phyloP scores from a whole-genome alignment of 2,113 vertebrate genomes.

The Candoia aspera region DNA sequence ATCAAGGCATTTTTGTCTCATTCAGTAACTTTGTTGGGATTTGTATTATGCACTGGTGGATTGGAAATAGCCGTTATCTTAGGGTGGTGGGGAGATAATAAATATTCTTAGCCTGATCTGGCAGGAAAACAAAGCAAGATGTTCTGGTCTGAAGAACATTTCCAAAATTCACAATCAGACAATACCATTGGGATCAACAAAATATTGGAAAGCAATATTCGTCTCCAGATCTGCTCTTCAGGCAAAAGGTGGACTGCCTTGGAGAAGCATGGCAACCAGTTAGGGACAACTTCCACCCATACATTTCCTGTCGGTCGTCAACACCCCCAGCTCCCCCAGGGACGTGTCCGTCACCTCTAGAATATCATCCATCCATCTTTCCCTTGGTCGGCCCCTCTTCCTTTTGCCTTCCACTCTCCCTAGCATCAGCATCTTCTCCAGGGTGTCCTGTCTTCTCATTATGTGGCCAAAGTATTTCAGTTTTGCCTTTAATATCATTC shows the following conservation, averaged over 20 bases:
- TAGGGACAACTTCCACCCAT: not conserved
- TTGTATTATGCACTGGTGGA: not conserved
- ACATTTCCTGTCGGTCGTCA: too few species aligned
- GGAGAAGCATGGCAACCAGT: not conserved
- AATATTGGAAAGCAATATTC: not conserved
- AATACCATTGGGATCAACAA: not conserved
- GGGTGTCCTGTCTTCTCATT: too few species aligned
- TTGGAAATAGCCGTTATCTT: not conserved
- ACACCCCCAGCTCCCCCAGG: too few species aligned
- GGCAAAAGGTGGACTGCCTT: not conserved
- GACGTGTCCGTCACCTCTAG: too few species aligned
- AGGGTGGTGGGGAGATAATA: not conserved
- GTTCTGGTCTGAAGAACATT: not conserved
- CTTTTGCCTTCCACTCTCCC: too few species aligned
- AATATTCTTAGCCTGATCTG: not conserved
- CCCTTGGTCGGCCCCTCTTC: too few species aligned
- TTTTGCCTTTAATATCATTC: too few species aligned
- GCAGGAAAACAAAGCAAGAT: not conserved
- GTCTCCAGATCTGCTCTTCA: not conserved
- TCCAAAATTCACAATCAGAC: not conserved
- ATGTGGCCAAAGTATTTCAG: too few species aligned
- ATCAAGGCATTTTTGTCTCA: not conserved
- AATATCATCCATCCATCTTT: too few species aligned
- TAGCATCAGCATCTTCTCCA: too few species aligned
- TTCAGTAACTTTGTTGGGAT: not conserved